These are phyloP conservation scores for Drosophila koepferae DNA, from an alignment of 2,888 invertebrate genomes.

Conservation along the genomic window DNA sequence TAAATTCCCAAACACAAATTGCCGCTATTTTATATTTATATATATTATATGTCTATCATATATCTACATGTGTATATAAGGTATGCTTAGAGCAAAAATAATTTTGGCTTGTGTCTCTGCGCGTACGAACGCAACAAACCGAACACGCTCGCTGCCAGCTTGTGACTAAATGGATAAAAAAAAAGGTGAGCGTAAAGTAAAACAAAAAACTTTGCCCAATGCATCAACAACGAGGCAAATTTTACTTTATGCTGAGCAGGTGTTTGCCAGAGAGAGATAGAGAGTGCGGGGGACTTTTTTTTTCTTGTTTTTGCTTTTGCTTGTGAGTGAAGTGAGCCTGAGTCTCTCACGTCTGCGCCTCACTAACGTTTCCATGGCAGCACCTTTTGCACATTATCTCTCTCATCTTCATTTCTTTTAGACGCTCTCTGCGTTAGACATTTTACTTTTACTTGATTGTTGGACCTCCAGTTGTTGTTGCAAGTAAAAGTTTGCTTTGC, in stretches of 20 bases:
- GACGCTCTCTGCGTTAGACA: background rate
- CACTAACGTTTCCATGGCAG: constrained; percentile 13
- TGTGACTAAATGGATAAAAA: constrained; percentile 51
- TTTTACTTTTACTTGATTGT: constrained; percentile 34
- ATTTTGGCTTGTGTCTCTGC: constrained; percentile 30
- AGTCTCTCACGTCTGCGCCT: constrained; percentile 45
- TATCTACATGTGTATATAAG: background rate
- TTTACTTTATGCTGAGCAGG: constrained; percentile 38
- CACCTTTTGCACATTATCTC: constrained; percentile 31
- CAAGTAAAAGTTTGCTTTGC: constrained; percentile 21
- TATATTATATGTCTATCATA: background rate
- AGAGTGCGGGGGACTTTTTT: background rate
- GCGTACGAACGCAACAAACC: constrained; percentile 27
- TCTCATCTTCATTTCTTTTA: constrained; percentile 3
- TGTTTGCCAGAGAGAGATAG: constrained; percentile 20
- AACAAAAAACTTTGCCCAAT: constrained; percentile 20
- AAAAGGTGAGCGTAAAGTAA: constrained; percentile 26
- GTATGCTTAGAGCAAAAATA: too few relatives aligned
- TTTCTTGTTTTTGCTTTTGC: background rate
- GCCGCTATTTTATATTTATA: constrained; percentile 1
- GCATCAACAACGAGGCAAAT: constrained; percentile 31
- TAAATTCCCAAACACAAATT: background rate
- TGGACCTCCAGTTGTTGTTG: constrained; percentile 10
- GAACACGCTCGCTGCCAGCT: constrained; percentile 43
- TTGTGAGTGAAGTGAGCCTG: constrained; percentile 15